Evolutionary conservation across 2,888 invertebrate species (phyloP), one percentile per base, ranked within the genome.

Genomic region (Spilosoma lubricipeda): DNA sequence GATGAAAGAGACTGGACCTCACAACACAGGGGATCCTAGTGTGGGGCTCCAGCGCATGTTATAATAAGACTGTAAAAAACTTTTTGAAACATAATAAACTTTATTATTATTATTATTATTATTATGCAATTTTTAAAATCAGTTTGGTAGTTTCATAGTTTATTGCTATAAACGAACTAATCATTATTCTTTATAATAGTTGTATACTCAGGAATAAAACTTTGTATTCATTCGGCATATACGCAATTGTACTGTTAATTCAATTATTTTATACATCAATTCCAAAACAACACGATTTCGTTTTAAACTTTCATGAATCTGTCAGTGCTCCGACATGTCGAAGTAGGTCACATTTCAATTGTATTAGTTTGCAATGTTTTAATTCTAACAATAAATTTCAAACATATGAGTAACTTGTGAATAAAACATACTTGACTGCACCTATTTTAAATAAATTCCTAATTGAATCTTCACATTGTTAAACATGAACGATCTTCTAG

Each of bases 381-480:
- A 63, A 30, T 30, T 18, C 18, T 4, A 13, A 27, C 27, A 63
- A 30, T 63, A 15, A 13, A 30, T 63, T 63, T 7, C 63, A 63
- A 63, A 30, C 63, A 30, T 30, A 30, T 5, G 63, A 30, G 52
- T 68, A 42, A 73, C 27, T 52, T 52, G 27, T 33, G 27, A 20
- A 52, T 9, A 65, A 69, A 20, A 65, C 13, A 56, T 70, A 66
- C 66, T 68, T 65, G 36, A 65, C 20, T 75, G 48, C 72, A 67
- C 52, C 42, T 66, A 66, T 42, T 36, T 72, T 23, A 59, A 65
- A 63, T 72, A 27, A 52, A 33, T 64, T 9, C 30, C 65, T 69
- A 42, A 69, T 72, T 33, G 23, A 71, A 64, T 42, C 68, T 45
- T 72, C 42, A 56, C 64, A 66, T 75, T 75, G 64, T 68, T 52